Evolutionary conservation across 2,797 vertebrate species (phyloP).

Genomic region (Rhinella marina): DNA sequence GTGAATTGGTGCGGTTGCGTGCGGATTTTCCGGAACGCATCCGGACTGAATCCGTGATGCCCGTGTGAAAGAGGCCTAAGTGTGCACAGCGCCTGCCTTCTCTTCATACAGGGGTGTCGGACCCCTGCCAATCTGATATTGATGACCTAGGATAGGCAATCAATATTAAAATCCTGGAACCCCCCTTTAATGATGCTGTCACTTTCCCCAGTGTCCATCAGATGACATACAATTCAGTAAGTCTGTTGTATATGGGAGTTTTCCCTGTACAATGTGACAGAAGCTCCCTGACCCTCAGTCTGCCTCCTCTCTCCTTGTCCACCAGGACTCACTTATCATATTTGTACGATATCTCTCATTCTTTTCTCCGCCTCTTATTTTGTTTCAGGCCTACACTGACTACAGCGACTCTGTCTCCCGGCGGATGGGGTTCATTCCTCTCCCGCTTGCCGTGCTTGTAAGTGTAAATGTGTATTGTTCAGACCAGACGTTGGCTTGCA

Average conservation of each 20-base stretch:
- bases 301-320: background rate
- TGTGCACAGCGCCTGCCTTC: too few relatives aligned
- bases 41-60: too few relatives aligned
- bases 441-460: constrained; percentile 95
- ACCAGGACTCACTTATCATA: background rate
- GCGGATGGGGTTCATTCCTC: constrained; percentile 98
- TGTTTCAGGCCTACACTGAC: constrained; percentile 90
- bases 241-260: background rate
- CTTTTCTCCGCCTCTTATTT: background rate
- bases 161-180: too few relatives aligned
- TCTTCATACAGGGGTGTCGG: too few relatives aligned
- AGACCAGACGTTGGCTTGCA: background rate
- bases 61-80: too few relatives aligned
- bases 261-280: background rate
- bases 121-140: too few relatives aligned
- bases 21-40: too few relatives aligned
- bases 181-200: too few relatives aligned
- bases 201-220: too few relatives aligned
- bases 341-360: background rate
- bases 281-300: background rate
- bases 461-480: constrained; percentile 67
- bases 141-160: too few relatives aligned
- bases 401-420: constrained; percentile 97
- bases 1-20: too few relatives aligned
- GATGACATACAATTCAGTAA: too few relatives aligned